Conservation (phyloP, 2,888 invertebrate species). For the Caenorhabditis macrosperma region DNA sequence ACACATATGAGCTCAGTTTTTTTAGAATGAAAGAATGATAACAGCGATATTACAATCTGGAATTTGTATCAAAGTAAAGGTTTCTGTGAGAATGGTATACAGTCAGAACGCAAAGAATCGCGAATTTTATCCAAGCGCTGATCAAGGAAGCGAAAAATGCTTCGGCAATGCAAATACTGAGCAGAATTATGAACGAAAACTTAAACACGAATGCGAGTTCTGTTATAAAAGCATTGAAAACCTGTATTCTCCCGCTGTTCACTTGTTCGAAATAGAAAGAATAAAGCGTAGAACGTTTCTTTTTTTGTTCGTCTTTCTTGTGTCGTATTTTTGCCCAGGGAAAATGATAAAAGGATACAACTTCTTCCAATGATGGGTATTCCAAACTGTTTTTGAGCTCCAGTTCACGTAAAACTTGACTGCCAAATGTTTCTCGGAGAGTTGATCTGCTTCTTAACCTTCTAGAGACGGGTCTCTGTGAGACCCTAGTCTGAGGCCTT, state of each 20-base stretch:
- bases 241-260: conserved; percentile 71
- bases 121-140: conserved; percentile 39
- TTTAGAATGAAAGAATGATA: conserved; percentile 60
- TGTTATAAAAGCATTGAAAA: conserved; percentile 30
- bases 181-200: conserved; percentile 51
- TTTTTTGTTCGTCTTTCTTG: conserved; percentile 32
- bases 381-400: conserved; percentile 39
- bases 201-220: conserved; percentile 4
- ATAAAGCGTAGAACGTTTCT: conserved; percentile 63
- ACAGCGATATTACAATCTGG: conserved; percentile 43
- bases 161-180: conserved; percentile 53
- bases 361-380: conserved; percentile 41
- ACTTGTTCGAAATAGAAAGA: conserved; percentile 71
- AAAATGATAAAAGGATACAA: conserved; percentile 56
- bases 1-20: conserved; percentile 61
- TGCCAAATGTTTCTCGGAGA: conserved; percentile 59
- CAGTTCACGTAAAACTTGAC: conserved; percentile 54
- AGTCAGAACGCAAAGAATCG: conserved; percentile 45
- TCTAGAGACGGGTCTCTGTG: conserved; percentile 24
- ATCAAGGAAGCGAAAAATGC: conserved; percentile 28
- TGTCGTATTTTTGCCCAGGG: conserved; percentile 46
- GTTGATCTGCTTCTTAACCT: conserved; percentile 32
- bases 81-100: conserved; percentile 26
- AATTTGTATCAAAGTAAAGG: not conserved
- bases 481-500: conserved; percentile 32